Percentiles rank a stretch among this genome's conserved stretches.
These are phyloP conservation scores for Lepus americanus DNA, from an alignment of 2,113 vertebrate genomes.

Conservation along the genomic window DNA sequence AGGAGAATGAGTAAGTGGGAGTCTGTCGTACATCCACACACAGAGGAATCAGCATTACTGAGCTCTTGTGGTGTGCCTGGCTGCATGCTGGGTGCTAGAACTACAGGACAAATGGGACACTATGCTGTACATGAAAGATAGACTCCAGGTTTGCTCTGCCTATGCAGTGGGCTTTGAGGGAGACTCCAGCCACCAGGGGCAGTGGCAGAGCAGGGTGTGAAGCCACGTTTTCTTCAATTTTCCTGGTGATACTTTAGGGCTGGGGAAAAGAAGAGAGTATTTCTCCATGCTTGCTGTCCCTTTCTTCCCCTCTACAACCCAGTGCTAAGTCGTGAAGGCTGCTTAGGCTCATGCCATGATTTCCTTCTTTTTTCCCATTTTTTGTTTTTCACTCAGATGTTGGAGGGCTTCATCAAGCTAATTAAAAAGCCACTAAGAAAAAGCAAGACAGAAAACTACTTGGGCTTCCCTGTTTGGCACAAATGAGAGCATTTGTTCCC, in stretches of 20 bases:
- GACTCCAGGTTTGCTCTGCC: neutral
- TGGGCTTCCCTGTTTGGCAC: neutral
- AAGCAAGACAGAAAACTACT: neutral
- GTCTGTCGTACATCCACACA: neutral
- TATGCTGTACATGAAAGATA: neutral
- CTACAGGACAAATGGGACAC: neutral
- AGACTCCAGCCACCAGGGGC: neutral
- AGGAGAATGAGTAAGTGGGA: neutral
- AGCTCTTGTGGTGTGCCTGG: neutral
- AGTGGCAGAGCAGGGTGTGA: neutral
- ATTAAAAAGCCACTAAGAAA: slow-evolving; percentile 29
- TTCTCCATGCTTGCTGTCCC: neutral
- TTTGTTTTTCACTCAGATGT: neutral
- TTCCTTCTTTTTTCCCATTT: neutral
- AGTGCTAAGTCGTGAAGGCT: neutral
- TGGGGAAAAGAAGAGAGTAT: neutral
- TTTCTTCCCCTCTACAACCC: neutral
- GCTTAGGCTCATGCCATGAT: neutral
- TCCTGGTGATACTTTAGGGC: neutral
- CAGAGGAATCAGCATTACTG: neutral
- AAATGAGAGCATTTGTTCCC: neutral
- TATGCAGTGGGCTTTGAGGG: neutral
- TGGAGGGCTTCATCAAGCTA: slow-evolving; percentile 38
- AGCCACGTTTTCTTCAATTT: neutral
- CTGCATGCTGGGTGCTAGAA: neutral